Base-by-base conservation (phyloP, 1,140 invertebrate species). In the Drosophila nebulosa region DNA sequence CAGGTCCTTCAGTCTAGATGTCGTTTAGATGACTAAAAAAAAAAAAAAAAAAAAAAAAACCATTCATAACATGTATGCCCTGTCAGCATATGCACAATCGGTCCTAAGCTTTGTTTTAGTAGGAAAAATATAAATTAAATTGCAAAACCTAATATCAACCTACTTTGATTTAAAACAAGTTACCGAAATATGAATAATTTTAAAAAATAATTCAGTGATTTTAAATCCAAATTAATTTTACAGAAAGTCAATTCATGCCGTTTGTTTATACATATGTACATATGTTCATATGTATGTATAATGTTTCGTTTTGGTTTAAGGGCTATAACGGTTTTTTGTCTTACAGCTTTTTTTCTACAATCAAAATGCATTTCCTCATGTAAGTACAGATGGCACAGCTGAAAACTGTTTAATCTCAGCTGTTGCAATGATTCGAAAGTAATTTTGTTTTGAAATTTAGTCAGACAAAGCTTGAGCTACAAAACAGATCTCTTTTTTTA, bases 1-100 rank as follows among this genome's bases (percentile, higher is more conserved):
- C 16, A 46, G n/a, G 66, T 73, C 61, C 61, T 73, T 73, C 42
- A 58, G 16, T 18, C 52, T 14, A 24, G 21, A 21, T 57, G 64
- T 58, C 22, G n/a, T 21, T 70, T 9, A 46, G 1, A 21, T 18
- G 9, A 6, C 3, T 46, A 1, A n/a, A 42, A 3, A 14, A 14
- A n/a, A n/a, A 36, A 14, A 16, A 5, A 16, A 6, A 39, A 16
- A n/a, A 14, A 14, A 2, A 2, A 0, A 5, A 39, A 39, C 2
- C 30, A 10, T 39, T 36, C 4, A 36, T 10, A 32, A 32, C 27
- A 30, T 3, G 5, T 39, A 14, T 39, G 36, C 36, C 14, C 36
- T 39, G 4, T 39, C 14, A 39, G 4, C 14, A 10, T 12, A 12
- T 9, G 7, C 30, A 12, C 30, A 32, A 32, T 32, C 9, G 30